phyloP scores from a whole-genome alignment of 92 coral and sea anemone genomes.

The Zoanthus solanderi region DNA sequence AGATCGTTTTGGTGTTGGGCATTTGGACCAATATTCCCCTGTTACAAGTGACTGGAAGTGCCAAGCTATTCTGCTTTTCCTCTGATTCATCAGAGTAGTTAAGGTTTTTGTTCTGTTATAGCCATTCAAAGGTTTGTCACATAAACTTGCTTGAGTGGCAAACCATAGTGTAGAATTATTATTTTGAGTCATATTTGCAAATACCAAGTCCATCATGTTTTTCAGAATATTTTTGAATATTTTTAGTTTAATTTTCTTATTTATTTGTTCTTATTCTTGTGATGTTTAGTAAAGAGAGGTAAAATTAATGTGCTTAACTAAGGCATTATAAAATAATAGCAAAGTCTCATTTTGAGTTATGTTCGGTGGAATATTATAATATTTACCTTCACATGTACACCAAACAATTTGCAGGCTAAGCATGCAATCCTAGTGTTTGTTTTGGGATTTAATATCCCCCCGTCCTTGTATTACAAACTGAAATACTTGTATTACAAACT shows the following conservation, averaged over 20 bases:
- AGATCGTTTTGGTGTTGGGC: neutral
- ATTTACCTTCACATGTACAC: neutral
- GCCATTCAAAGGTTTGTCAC: neutral
- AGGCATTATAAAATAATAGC: neutral
- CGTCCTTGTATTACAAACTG: neutral
- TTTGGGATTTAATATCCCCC: neutral
- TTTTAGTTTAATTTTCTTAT: neutral
- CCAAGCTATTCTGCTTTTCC: neutral
- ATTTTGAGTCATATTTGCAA: neutral
- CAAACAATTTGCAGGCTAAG: neutral
- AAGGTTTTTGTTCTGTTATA: constrained; percentile 7
- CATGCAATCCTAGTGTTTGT: neutral
- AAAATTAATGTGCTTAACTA: neutral
- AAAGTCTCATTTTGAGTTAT: neutral
- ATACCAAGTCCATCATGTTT: neutral
- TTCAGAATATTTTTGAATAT: neutral
- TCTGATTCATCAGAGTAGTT: neutral
- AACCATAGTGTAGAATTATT: neutral
- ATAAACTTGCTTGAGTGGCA: neutral
- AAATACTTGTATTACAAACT: neutral
- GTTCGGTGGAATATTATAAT: neutral
- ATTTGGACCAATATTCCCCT: too few relatives aligned
- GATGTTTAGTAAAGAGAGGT: neutral
- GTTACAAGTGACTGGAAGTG: too few relatives aligned
- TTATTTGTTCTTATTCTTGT: neutral